These are phyloP conservation scores for Suillia variegata DNA, from an alignment of 2,888 invertebrate species.

Conservation along the genomic window DNA sequence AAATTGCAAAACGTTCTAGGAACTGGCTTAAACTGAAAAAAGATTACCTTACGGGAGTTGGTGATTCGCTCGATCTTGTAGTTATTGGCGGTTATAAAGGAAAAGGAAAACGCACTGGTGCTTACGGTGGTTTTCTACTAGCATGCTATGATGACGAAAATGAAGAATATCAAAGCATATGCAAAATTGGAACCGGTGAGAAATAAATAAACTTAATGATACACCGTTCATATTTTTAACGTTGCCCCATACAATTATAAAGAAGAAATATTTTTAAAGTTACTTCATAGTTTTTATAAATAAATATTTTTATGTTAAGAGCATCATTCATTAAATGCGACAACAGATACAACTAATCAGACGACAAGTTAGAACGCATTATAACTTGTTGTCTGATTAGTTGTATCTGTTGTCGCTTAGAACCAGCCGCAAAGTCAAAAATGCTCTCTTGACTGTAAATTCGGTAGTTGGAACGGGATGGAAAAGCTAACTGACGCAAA, in stretches of 20 bases:
- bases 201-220: constrained; percentile 2
- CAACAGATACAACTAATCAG: no score
- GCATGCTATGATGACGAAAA: constrained; percentile 89
- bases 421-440: no score
- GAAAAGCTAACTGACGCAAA: no score
- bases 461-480: no score
- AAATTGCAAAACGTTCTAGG: constrained; percentile 92
- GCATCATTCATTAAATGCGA: no score
- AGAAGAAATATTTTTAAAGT: not conserved
- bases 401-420: no score
- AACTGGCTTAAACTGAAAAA: constrained; percentile 98
- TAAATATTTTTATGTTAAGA: not conserved
- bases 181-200: constrained; percentile 74
- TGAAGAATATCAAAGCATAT: constrained; percentile 92
- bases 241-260: not conserved
- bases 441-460: no score
- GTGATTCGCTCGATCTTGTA: constrained; percentile 94
- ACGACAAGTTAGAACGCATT: no score
- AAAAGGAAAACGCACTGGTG: constrained; percentile 89
- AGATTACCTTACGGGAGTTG: constrained; percentile 95
- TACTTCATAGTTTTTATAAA: not conserved
- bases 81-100: constrained; percentile 95
- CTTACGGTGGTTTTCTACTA: constrained; percentile 92
- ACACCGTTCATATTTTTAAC: not conserved
- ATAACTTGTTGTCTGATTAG: no score